phyloP scores from a whole-genome alignment of 64 coral and sea anemone species.

The Montipora cactus region DNA sequence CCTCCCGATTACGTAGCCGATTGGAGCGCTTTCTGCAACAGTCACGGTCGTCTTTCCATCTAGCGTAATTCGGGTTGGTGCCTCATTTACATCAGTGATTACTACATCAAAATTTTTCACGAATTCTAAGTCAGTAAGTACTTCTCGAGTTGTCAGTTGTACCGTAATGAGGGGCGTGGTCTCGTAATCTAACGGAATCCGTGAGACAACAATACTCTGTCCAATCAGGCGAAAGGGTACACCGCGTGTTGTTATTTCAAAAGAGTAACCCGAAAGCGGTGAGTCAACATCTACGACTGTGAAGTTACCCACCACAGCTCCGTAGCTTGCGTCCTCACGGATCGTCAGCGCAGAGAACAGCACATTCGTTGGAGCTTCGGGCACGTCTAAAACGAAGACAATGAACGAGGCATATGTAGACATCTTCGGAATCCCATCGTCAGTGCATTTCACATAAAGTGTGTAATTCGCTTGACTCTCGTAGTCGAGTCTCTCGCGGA shows the following conservation, averaged over 20 bases:
- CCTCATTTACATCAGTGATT: conserved; percentile 80
- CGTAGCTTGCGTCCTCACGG: conserved; percentile 56
- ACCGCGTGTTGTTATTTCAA: conserved; percentile 77
- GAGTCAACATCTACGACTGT: conserved; percentile 70
- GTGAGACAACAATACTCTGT: conserved; percentile 71
- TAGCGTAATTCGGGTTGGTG: conserved; percentile 71
- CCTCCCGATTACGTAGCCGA: conserved; percentile 54
- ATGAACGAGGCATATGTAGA: conserved; percentile 58
- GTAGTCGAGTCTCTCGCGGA: conserved; percentile 70
- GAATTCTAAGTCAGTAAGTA: conserved; percentile 70
- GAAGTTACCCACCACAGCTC: conserved; percentile 56
- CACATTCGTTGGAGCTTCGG: conserved; percentile 74
- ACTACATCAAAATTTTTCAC: conserved; percentile 74
- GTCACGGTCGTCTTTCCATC: conserved; percentile 63
- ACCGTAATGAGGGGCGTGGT: conserved; percentile 77
- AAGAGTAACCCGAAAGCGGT: conserved; percentile 60
- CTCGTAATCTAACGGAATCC: conserved; percentile 82
- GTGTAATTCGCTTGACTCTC: conserved; percentile 66
- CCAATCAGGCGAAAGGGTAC: conserved; percentile 80
- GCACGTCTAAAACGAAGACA: conserved; percentile 83
- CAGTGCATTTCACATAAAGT: conserved; percentile 79
- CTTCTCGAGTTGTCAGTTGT: conserved; percentile 73
- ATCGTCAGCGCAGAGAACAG: conserved; percentile 57
- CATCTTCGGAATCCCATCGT: conserved; percentile 68
- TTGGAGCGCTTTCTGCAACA: conserved; percentile 37